Evolutionary conservation across 2,113 vertebrate species (phyloP).

Genomic region (Pelobates fuscus): DNA sequence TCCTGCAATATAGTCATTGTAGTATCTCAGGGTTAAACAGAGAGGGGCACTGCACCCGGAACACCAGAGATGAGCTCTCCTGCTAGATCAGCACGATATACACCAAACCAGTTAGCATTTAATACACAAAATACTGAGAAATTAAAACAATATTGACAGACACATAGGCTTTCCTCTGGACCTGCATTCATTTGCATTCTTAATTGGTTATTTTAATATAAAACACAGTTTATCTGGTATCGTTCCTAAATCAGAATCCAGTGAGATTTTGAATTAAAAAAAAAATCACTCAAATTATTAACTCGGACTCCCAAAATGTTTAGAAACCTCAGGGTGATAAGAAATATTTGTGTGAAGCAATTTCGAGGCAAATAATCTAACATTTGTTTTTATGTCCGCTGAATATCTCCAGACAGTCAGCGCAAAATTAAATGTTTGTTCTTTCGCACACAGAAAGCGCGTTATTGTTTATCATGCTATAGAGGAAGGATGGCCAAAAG

Average conservation of each 20-base stretch:
- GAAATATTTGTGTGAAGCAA: not conserved
- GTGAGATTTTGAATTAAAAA: conserved; percentile 7
- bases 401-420: conserved; percentile 3
- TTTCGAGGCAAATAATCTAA: conserved; percentile 8
- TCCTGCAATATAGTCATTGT: no score
- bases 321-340: conserved; percentile 11
- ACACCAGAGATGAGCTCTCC: no score
- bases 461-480: no score
- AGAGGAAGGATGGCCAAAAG: no score
- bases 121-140: not conserved
- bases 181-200: conserved; percentile 9
- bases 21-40: no score
- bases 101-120: not conserved
- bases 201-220: not conserved
- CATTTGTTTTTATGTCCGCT: conserved; percentile 9
- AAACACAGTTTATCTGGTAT: not conserved
- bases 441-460: not conserved
- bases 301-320: not conserved
- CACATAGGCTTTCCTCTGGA: not conserved
- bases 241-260: not conserved
- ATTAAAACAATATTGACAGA: not conserved
- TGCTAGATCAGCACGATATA: no score
- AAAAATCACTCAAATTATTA: conserved; percentile 21
- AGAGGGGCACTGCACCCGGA: no score
- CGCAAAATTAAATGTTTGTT: not conserved